Evolutionary conservation across 2,797 vertebrate genomes (phyloP), one percentile per base, ranked within the genome.

Genomic region (Sandelia bainsii): DNA sequence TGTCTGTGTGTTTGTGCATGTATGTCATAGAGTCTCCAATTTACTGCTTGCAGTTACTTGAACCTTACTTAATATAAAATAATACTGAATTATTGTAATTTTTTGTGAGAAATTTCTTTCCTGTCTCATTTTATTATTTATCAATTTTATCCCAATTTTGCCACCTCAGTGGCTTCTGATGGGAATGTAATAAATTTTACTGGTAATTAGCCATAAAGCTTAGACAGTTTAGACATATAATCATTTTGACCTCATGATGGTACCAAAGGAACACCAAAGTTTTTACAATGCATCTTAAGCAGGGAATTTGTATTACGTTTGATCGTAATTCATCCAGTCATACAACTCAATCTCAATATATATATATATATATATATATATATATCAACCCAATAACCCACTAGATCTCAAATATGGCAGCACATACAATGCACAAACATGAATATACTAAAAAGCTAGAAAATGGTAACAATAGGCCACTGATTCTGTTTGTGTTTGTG

Each of bases 31-130:
- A 32, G n/a, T 65, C 22, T 66, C 52, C 46, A 77, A 70, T 85
- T 80, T 54, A 61, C 42, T 54, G n/a, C 12, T 32, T 67, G 48
- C 39, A 67, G 50, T 82, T 70, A 64, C 58, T 34, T 67, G 37
- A 73, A 42, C 40, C 60, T 52, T 65, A n/a, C 6, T 6, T 32
- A 34, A 42, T 32, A 54, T 29, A 62, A 14, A 3, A 6, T 19
- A 25, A 20, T 62, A 34, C 12, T 70, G 8, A 65, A 12, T 48
- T 34, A 2, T 11, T 10, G 34, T 34, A 34, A 54, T 69, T 62
- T n/a, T 64, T 59, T 64, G 1, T 6, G 5, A 17, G 13, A 45
- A 23, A 46, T 14, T 65, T 16, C 17, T 46, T 65, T 49, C 2
- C 19, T 11, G 17, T 37, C 25, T 34, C 10, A 40, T 6, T 48